These are phyloP conservation scores for Sphyrna mokarran DNA, from an alignment of 2,113 vertebrate genomes.

Conservation along the genomic window DNA sequence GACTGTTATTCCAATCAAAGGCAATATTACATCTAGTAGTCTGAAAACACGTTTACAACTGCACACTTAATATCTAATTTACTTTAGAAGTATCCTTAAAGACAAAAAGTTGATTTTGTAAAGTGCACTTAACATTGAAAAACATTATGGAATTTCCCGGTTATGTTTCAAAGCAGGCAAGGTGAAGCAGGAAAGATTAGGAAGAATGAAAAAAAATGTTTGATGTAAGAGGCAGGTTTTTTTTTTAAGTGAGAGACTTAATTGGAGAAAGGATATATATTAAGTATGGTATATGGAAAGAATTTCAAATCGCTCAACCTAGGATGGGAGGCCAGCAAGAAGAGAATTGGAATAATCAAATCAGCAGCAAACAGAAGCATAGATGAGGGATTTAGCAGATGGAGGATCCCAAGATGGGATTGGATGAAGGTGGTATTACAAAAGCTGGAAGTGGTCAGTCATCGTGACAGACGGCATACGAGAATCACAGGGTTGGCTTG, in stretches of 20 bases:
- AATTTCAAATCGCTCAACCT: not conserved
- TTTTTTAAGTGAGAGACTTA: not conserved
- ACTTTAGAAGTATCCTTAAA: not conserved
- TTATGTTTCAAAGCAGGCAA: not conserved
- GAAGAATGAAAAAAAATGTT: not conserved
- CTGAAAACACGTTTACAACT: not conserved
- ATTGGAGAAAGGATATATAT: not conserved
- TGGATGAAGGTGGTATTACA: not conserved
- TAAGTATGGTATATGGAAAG: not conserved
- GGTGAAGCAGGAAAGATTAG: not conserved
- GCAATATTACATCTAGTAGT: not conserved
- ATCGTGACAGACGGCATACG: not conserved
- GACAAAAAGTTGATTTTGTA: not conserved
- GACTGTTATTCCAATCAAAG: not conserved
- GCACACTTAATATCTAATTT: not conserved
- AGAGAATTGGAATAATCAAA: not conserved
- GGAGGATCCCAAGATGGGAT: not conserved
- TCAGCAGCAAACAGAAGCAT: too few species aligned
- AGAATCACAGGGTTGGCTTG: not conserved
- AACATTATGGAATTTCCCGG: not conserved
- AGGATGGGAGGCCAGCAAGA: not conserved
- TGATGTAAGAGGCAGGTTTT: not conserved
- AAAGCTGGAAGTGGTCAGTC: too few species aligned
- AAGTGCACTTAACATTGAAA: not conserved
- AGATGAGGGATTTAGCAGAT: not conserved